phyloP scores from a whole-genome alignment of 1,140 invertebrate genomes.

The Acromyrmex charruanus region DNA sequence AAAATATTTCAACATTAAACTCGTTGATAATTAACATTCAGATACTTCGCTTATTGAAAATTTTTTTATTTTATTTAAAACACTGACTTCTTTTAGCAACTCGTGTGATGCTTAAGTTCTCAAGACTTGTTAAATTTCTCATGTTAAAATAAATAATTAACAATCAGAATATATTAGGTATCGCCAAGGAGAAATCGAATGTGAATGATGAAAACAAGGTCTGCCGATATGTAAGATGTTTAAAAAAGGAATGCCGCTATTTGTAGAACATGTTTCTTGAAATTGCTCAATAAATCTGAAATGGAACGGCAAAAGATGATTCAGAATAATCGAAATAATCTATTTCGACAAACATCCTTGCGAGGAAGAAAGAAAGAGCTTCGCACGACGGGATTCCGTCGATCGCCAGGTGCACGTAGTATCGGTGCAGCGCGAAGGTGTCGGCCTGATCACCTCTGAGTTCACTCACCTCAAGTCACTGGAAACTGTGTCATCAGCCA shows the following conservation, averaged over 20 bases:
- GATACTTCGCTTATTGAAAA: background rate
- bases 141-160: conserved; percentile 11
- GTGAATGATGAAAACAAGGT: background rate
- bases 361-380: background rate
- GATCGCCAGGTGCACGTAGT: background rate
- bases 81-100: background rate
- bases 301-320: background rate
- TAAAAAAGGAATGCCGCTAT: background rate
- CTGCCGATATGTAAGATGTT: background rate
- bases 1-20: background rate
- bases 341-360: conserved; percentile 1
- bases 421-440: conserved; percentile 38
- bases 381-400: background rate
- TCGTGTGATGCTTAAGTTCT: background rate
- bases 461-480: conserved; percentile 79
- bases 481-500: conserved; percentile 79
- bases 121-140: background rate
- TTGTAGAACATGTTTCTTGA: conserved; percentile 14
- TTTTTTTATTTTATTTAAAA: background rate
- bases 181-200: conserved; percentile 32
- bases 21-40: conserved; percentile 22
- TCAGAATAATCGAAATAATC: background rate
- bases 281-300: conserved; percentile 15
- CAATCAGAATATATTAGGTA: background rate
- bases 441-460: conserved; percentile 53